Base-by-base conservation (phyloP, 1,140 invertebrate genomes). In the Eurosta solidaginis region DNA sequence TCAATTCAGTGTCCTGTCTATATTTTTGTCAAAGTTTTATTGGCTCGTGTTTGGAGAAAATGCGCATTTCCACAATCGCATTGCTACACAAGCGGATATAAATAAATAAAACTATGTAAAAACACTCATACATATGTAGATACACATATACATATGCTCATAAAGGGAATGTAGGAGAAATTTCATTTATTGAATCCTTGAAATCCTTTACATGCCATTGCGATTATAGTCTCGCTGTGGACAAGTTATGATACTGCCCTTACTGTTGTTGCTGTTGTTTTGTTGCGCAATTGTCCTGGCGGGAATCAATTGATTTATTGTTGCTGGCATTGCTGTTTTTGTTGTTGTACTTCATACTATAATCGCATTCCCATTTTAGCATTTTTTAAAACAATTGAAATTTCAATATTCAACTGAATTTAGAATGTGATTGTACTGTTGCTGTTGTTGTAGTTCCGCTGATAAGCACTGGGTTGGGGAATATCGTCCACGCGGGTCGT, bases 331-430 rank as follows among this genome's bases (percentile, higher is more conserved):
- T 68, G 17, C 22, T 29, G 25, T 29, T 36, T 14, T 68, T 40
- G 59, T 68, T 68, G 59, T 40, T 40, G 1, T 68, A 17, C 33
- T 20, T 10, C 59, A 68, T 33, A n/a, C n/a, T n/a, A 40, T 68
- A 68, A 40, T 40, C 59, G 59, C 59, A 68, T 68, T 68, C 29
- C 29, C 29, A 68, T 68, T 68, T 68, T 40, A 36, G 59, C 33
- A 68, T 68, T 68, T 68, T n/a, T 68, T 68, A 68, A 68, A 68
- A 68, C 59, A 68, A 68, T 68, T 33, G 59, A 68, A 68, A 68
- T 68, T 68, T 68, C 59, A 68, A 42, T 68, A 68, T 68, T 68
- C 59, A 52, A 25, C n/a, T n/a, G 4, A 12, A 9, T 40, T 42
- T 63, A 3, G 29, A 3, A 20, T 20, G 33, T 9, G 59, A 2